A percentile compares a stretch with the other conserved stretches of the same genome.
Conservation (phyloP, 2,888 invertebrate species). For the Ennomos quercinarius region DNA sequence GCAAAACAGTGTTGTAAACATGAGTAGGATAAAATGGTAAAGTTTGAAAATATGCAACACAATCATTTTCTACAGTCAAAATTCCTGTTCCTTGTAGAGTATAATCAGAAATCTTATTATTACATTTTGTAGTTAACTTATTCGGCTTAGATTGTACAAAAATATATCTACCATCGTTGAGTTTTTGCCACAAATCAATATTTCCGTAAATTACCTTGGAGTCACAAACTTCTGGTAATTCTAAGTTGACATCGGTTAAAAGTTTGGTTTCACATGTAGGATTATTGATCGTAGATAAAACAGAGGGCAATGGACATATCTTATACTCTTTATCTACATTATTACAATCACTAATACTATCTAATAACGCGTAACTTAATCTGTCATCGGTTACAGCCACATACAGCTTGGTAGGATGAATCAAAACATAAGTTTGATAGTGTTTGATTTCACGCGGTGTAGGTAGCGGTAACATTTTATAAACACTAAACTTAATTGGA, state of each 20-base stretch:
- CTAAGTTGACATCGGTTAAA: not conserved
- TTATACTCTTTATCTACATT: not conserved
- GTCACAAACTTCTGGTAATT: not conserved
- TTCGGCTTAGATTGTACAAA: too few species aligned
- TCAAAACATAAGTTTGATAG: not conserved
- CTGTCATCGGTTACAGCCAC: conserved; percentile 5
- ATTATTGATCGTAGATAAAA: not conserved
- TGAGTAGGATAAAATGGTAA: too few species aligned
- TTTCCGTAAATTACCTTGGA: not conserved
- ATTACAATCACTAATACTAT: not conserved
- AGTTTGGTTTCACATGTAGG: not conserved
- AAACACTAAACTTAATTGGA: too few species aligned
- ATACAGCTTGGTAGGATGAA: conserved; percentile 1
- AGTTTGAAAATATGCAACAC: too few species aligned
- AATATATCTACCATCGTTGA: too few species aligned
- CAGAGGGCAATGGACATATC: not conserved
- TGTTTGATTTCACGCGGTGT: not conserved
- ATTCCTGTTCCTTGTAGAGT: too few species aligned
- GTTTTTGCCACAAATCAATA: not conserved
- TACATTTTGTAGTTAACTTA: too few species aligned
- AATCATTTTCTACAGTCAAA: too few species aligned
- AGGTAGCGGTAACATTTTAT: too few species aligned
- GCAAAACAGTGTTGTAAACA: too few species aligned
- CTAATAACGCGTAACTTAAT: conserved; percentile 1
- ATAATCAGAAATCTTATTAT: too few species aligned